Evolutionary conservation across 2,888 invertebrate genomes (phyloP), one percentile per base, ranked within the genome.

Genomic region (Belgica antarctica): DNA sequence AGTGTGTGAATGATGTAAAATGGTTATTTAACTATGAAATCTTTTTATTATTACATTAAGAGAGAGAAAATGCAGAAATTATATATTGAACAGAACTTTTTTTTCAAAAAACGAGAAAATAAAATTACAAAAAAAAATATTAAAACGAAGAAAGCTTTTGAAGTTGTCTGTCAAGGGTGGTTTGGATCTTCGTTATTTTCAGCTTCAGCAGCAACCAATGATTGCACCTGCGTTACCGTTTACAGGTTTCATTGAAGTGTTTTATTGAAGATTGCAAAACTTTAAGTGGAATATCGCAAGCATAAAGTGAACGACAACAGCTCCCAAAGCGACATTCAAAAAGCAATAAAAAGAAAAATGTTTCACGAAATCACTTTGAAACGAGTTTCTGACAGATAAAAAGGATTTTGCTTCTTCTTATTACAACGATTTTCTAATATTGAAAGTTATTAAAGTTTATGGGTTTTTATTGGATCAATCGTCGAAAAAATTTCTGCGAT

Each of bases 301-400:
- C 52, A 52, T 52, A 52, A 52, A 52, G 22, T 52, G 52, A 19
- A 52, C 52, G 17, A 52, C 17, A 52, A 52, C 22, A n/a, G 52
- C 52, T 22, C 52, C 52, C 52, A 7, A 52, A 52, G 52, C 52
- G 52, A 52, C 52, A 52, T 52, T 52, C 52, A 52, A 52, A 52
- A 52, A 52, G 52, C 52, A 52, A 52, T 52, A 17, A 52, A n/a
- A 52, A 22, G 52, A 4, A 15, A 46, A 46, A 52, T 4, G n/a
- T n/a, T n/a, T n/a, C n/a, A n/a, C n/a, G 17, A n/a, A 52, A 52
- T 52, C 52, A 22, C 41, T 41, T 41, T 41, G 41, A 41, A 41
- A 41, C 15, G 41, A 12, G 12, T 41, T 15, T 46, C 46, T 8
- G 52, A 52, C 52, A 52, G 19, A 52, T 52, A 19, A 17, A 52